Evolutionary conservation across 2,888 invertebrate species (phyloP).

Genomic region (Furcula furcula): DNA sequence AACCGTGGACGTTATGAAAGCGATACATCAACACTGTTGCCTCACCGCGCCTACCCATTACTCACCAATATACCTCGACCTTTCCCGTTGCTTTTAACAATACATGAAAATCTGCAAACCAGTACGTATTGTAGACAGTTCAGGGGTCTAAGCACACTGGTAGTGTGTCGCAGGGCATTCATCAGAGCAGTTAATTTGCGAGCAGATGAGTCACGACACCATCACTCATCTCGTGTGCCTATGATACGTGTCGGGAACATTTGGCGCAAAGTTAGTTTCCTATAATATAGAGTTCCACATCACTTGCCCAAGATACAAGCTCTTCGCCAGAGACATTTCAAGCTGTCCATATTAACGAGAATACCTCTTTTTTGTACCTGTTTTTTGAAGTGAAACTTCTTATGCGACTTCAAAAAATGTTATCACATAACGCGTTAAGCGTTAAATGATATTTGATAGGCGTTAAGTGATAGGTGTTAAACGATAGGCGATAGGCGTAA

Average conservation of each 20-base stretch:
- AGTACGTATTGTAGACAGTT: constrained; percentile 17
- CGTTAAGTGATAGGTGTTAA: too few relatives aligned
- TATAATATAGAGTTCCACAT: constrained; percentile 8
- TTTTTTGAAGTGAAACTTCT: too few relatives aligned
- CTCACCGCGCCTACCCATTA: constrained; percentile 57
- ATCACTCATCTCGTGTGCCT: constrained; percentile 70
- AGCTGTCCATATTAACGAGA: too few relatives aligned
- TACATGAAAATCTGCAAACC: constrained; percentile 16
- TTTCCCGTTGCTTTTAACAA: constrained; percentile 18
- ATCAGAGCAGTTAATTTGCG: constrained; percentile 78
- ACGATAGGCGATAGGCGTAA: too few relatives aligned
- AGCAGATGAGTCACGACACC: constrained; percentile 73
- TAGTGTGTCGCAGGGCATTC: constrained; percentile 58
- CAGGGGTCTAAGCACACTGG: constrained; percentile 44
- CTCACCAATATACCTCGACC: constrained; percentile 42
- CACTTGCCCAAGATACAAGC: too few relatives aligned
- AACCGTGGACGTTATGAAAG: constrained; percentile 69
- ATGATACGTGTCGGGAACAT: constrained; percentile 58
- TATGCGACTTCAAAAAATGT: too few relatives aligned
- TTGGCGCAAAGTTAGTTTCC: constrained; percentile 37
- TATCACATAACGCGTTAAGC: too few relatives aligned
- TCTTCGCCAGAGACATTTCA: too few relatives aligned
- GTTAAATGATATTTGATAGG: too few relatives aligned
- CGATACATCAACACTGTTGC: constrained; percentile 68
- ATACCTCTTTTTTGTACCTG: too few relatives aligned